These are phyloP conservation scores for Eupithecia inturbata DNA, from an alignment of 2,888 invertebrate genomes.

Conservation along the genomic window DNA sequence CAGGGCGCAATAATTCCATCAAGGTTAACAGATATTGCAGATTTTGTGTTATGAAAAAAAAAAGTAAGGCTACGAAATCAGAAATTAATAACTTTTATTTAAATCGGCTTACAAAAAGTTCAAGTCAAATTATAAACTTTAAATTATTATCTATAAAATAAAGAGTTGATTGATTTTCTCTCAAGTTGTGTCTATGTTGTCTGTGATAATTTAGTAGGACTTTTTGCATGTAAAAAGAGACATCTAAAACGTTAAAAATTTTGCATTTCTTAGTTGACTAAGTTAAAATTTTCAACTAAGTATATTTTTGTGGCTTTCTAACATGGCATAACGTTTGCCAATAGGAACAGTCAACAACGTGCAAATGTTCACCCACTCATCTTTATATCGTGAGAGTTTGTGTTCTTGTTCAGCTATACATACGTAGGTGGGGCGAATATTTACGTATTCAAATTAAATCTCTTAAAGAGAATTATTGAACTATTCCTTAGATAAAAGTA, in stretches of 20 bases:
- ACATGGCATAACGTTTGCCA: neutral
- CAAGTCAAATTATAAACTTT: no score
- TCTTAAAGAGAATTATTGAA: slow-evolving; percentile 14
- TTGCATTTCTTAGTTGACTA: neutral
- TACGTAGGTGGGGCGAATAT: neutral
- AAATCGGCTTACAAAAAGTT: no score
- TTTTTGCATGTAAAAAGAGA: neutral
- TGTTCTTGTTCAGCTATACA: neutral
- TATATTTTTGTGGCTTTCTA: neutral
- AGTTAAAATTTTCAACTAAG: neutral
- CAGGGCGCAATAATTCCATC: neutral
- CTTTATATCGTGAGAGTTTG: neutral
- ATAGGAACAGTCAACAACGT: neutral
- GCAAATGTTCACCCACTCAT: neutral
- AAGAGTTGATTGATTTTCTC: no score
- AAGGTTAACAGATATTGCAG: neutral
- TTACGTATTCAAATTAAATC: slow-evolving; percentile 17
- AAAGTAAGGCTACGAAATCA: no score
- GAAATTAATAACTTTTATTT: no score
- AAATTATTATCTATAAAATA: no score
- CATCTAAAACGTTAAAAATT: neutral
- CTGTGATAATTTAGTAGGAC: neutral
- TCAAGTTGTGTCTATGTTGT: neutral
- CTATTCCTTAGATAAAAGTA: slow-evolving; percentile 27
- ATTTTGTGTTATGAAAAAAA: neutral